phyloP scores from a whole-genome alignment of 2,888 invertebrate species.

The Caenorhabditis macrosperma region DNA sequence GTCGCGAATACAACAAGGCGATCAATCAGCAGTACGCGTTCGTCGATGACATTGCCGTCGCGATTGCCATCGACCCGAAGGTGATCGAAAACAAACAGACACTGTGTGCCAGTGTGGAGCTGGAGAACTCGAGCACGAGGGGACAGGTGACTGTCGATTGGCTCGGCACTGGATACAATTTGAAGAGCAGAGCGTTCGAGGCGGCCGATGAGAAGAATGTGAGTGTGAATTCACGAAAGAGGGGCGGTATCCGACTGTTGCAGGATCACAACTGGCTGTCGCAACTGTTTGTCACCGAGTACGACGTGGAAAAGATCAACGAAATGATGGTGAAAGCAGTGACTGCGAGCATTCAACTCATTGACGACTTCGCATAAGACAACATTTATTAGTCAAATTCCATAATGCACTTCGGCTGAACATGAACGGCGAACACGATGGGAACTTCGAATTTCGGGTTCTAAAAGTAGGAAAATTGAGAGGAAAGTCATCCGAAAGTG shows the following conservation, averaged over 20 bases:
- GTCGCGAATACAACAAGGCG: slow-evolving; percentile 5
- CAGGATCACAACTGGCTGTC: slow-evolving; percentile 44
- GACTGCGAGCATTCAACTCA: slow-evolving; percentile 4
- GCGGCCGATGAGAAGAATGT: slow-evolving; percentile 36
- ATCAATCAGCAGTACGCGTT: slow-evolving; percentile 61
- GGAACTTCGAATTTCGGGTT: slow-evolving; percentile 35
- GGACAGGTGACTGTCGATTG: slow-evolving; percentile 66
- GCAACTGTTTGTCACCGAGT: slow-evolving; percentile 62
- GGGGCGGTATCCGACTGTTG: neutral
- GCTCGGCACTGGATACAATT: slow-evolving; percentile 48
- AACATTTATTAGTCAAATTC: slow-evolving; percentile 27
- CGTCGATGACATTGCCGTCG: slow-evolving; percentile 80
- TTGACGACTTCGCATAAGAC: neutral
- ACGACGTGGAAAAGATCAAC: slow-evolving; percentile 65
- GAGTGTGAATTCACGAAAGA: neutral
- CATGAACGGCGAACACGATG: slow-evolving; percentile 39
- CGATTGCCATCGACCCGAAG: slow-evolving; percentile 77
- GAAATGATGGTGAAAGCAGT: slow-evolving; percentile 63
- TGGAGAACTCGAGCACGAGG: slow-evolving; percentile 52
- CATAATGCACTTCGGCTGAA: slow-evolving; percentile 37
- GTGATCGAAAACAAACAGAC: slow-evolving; percentile 58
- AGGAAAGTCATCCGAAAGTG: too few species aligned
- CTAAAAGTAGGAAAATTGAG: too few species aligned
- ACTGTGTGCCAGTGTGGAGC: slow-evolving; percentile 74
- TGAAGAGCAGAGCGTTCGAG: slow-evolving; percentile 7